phyloP scores from a whole-genome alignment of 2,797 vertebrate species.

The Melopsittacus undulatus region DNA sequence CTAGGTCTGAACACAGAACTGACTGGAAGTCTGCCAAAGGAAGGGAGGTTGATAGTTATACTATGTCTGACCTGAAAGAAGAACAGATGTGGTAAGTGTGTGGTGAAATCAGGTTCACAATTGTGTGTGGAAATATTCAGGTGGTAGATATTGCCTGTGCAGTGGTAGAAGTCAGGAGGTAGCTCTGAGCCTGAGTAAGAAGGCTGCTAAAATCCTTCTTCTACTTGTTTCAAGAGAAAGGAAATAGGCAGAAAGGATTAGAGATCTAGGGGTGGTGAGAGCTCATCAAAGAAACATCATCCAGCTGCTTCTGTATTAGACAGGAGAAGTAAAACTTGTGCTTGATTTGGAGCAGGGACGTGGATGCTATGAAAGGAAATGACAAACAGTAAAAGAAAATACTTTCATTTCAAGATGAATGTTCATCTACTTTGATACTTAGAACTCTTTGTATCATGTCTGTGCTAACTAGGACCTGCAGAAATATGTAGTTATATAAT shows the following conservation, averaged over 20 bases:
- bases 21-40: neutral
- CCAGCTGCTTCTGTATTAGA: neutral
- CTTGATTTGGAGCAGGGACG: neutral
- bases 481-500: neutral
- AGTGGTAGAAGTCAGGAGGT: neutral
- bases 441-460: neutral
- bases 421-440: neutral
- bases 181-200: neutral
- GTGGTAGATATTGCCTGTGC: neutral
- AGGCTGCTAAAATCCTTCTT: neutral
- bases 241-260: neutral
- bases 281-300: neutral
- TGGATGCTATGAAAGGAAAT: neutral
- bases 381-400: neutral
- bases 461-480: neutral
- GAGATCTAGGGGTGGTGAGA: neutral
- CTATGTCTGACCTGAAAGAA: neutral
- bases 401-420: neutral
- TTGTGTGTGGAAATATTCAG: neutral
- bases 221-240: neutral
- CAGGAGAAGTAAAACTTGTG: neutral
- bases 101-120: neutral
- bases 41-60: neutral
- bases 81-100: neutral
- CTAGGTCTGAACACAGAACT: neutral